Conservation (phyloP, 2,113 vertebrate genomes). For the Myxocyprinus asiaticus region DNA sequence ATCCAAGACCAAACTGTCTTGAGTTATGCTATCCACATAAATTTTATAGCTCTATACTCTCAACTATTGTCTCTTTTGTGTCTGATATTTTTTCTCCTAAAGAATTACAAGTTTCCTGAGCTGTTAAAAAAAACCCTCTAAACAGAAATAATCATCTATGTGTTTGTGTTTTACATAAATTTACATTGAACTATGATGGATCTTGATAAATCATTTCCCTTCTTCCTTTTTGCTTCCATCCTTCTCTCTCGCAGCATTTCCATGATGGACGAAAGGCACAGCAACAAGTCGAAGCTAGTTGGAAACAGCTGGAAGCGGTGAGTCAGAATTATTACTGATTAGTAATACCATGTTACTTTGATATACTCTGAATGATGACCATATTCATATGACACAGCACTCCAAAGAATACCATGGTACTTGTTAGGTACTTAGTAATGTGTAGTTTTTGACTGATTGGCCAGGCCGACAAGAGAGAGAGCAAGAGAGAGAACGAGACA, state of each 20-base stretch:
- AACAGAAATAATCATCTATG: no score
- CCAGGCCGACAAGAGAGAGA: not conserved
- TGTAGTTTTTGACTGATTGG: not conserved
- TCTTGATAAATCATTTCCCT: no score
- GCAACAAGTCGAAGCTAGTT: constrained; percentile 92
- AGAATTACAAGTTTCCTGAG: no score
- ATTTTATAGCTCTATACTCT: no score
- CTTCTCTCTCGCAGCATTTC: constrained; percentile 81
- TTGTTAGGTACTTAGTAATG: not conserved
- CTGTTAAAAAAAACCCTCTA: no score
- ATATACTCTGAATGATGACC: not conserved
- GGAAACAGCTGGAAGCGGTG: constrained; percentile 95
- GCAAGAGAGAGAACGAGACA: not conserved
- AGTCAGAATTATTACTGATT: constrained; percentile 60
- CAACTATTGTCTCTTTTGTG: no score
- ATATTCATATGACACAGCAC: not conserved
- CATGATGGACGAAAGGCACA: constrained; percentile 96
- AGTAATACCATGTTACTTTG: not conserved
- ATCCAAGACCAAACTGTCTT: not conserved
- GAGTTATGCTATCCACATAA: no score
- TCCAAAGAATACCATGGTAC: not conserved
- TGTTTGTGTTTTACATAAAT: no score
- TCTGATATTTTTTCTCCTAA: no score
- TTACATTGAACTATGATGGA: no score
- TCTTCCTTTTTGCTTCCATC: not conserved